A percentile compares a stretch with the other conserved stretches of the same genome.
phyloP scores from a whole-genome alignment of 2,888 invertebrate genomes.

The Chaetogeoica ovagalla region DNA sequence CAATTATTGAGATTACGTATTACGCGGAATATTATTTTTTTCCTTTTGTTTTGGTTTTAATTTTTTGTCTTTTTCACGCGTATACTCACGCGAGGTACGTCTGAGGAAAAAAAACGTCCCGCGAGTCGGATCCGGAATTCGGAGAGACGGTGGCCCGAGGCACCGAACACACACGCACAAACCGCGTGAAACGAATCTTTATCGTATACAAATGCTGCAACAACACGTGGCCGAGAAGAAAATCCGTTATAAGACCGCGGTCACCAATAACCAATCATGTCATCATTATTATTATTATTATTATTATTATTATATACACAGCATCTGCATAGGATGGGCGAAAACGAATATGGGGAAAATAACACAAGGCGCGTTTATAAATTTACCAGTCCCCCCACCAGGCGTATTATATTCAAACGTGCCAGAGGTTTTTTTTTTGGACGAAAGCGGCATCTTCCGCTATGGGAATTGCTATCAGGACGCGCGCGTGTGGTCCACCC shows the following conservation, averaged over 20 bases:
- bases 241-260: constrained; percentile 50
- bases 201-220: no score
- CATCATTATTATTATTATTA: neutral
- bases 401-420: no score
- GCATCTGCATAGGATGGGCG: neutral
- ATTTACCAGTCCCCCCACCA: no score
- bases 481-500: no score
- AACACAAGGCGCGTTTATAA: no score
- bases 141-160: constrained; percentile 25
- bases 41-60: neutral
- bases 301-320: neutral
- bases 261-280: constrained; percentile 39
- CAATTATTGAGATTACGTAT: no score
- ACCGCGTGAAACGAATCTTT: constrained; percentile 32
- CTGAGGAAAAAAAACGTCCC: neutral
- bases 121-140: constrained; percentile 28
- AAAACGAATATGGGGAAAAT: neutral
- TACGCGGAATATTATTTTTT: no score
- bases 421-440: no score
- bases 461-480: no score
- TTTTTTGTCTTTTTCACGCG: neutral
- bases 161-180: neutral
- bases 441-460: no score
- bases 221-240: constrained; percentile 1
- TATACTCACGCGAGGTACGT: neutral